Base-by-base conservation (phyloP, 2,888 invertebrate species). In the Rhagonycha fulva region DNA sequence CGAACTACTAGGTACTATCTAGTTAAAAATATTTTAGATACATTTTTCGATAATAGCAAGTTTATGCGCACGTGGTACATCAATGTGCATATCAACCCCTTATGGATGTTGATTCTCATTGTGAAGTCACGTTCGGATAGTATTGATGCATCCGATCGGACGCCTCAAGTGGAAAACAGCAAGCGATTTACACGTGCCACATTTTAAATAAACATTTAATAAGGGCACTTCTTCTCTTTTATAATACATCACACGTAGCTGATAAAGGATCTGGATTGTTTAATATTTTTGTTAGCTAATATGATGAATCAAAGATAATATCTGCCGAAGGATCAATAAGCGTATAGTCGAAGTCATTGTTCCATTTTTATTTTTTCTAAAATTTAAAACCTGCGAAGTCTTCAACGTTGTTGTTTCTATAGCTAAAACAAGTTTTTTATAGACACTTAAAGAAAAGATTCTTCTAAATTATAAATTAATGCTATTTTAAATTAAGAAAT, bases 201-300 rank as follows among this genome's bases (percentile, higher is more conserved):
- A 83, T 82, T 86, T 86, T 86, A 86, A 86, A 86, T 85, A 86
- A 86, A 86, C 86, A 86, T 85, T 84, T 81, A 82, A 82, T 80
- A 80, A 83, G 81, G 73, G 74, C 77, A 70, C 80, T 78, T 79
- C 78, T 74, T 70, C 19, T 77, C 61, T 24, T 74, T 72, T 75
- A 72, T 28, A 47, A 76, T 68, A 62, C 63, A 71, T 32, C 24
- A 10, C 32, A 32, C 32, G n/a, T 61, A 68, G 26, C 14, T 32
- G 73, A 73, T 73, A 73, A 73, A 62, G 14, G 62, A 47, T 71
- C 28, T 71, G 14, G 24, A 66, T 66, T 66, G 26, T 66, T 24
- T 14, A 66, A 26, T 66, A 66, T 66, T 24, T 66, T 24, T 11
- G 63, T 24, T 26, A 3, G 19, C n/a, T 9, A 66, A 66, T 66